A percentile compares a stretch with the other conserved stretches of the same genome.
phyloP scores from a whole-genome alignment of 2,888 invertebrate genomes.

The Agrotis puta region DNA sequence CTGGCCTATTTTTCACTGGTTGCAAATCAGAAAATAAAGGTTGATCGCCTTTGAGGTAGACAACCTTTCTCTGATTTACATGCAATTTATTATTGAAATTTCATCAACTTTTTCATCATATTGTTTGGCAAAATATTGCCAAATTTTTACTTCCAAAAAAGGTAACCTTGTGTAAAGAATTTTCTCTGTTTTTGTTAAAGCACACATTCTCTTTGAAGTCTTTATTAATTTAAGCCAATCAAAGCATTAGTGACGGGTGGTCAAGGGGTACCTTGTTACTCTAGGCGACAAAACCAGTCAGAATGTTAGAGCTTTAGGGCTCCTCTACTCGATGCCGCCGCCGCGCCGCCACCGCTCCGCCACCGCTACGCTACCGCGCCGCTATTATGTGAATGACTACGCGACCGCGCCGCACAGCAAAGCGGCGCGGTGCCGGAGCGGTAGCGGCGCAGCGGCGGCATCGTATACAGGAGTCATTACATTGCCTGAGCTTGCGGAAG shows the following conservation, averaged over 20 bases:
- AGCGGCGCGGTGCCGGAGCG: too few species aligned
- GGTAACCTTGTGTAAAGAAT: background rate
- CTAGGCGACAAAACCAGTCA: background rate
- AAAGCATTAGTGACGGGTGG: background rate
- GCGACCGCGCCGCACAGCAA: too few species aligned
- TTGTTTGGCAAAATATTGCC: slow-evolving; percentile 23
- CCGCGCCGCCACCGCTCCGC: too few species aligned
- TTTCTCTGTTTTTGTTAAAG: background rate
- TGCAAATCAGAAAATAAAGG: slow-evolving; percentile 10
- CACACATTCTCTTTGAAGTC: background rate
- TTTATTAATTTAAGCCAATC: background rate
- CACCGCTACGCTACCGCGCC: too few species aligned
- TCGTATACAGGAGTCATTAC: too few species aligned
- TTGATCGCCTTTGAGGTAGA: slow-evolving; percentile 15
- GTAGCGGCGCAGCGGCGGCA: too few species aligned
- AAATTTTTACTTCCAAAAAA: slow-evolving; percentile 1
- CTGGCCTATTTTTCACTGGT: background rate
- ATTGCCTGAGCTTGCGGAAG: too few species aligned
- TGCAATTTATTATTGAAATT: slow-evolving; percentile 45
- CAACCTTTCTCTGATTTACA: slow-evolving; percentile 27
- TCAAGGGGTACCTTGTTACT: background rate
- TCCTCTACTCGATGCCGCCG: too few species aligned
- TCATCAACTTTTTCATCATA: slow-evolving; percentile 51
- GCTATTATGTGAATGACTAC: too few species aligned
- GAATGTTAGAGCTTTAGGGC: background rate